phyloP scores from a whole-genome alignment of 1,140 invertebrate species.

The Camponotus floridanus region DNA sequence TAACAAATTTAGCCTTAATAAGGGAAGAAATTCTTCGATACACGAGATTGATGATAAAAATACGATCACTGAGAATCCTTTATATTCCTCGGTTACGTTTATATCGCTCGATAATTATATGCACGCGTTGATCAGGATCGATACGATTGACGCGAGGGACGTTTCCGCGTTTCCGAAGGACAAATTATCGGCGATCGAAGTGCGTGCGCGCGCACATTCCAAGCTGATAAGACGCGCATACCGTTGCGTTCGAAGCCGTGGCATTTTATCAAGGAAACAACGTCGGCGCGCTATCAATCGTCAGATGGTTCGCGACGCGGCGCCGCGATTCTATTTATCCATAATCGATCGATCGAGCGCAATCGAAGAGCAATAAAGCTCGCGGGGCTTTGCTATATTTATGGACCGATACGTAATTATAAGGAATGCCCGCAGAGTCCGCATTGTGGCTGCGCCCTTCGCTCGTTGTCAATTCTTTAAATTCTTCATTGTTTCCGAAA shows the following conservation, averaged over 20 bases:
- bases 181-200: conserved; percentile 13
- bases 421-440: conserved; percentile 24
- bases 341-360: conserved; percentile 27
- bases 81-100: background rate
- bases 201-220: background rate
- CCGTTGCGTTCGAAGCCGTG: background rate
- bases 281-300: conserved; percentile 24
- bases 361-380: conserved; percentile 48
- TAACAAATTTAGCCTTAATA: too few species aligned
- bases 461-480: conserved; percentile 38
- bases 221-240: conserved; percentile 7
- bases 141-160: background rate
- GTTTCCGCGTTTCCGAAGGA: background rate
- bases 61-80: background rate
- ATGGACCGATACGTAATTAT: conserved; percentile 50
- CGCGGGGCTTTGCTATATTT: conserved; percentile 24
- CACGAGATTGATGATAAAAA: background rate
- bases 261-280: conserved; percentile 12
- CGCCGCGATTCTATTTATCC: conserved; percentile 25
- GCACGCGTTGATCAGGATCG: background rate
- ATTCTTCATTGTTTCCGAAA: conserved; percentile 29
- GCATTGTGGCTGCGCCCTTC: background rate
- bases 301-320: conserved; percentile 19
- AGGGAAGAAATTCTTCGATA: too few species aligned
- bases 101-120: background rate